Percentiles rank a stretch among this genome's conserved stretches.
Conservation (phyloP, 2,797 vertebrate genomes). For the Aldrovandia affinis region DNA sequence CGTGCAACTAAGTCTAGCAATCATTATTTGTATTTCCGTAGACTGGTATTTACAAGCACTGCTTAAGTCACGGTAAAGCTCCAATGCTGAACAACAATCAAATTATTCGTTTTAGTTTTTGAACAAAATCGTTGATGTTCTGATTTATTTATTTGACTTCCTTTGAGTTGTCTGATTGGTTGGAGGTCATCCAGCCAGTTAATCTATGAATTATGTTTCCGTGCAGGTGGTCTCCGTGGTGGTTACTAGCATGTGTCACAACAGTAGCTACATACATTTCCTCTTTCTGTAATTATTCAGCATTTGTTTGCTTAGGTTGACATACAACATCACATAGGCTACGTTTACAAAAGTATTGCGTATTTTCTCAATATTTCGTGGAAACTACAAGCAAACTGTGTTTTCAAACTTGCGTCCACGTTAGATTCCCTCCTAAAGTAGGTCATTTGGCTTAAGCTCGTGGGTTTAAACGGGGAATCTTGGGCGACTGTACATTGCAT, state of each 20-base stretch:
- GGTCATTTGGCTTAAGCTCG: slow-evolving; percentile 57
- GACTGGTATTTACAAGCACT: background rate
- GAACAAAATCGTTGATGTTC: background rate
- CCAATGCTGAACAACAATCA: background rate
- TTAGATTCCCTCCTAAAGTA: slow-evolving; percentile 49
- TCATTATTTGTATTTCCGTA: background rate
- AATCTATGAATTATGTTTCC: slow-evolving; percentile 25
- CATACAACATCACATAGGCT: too few species aligned
- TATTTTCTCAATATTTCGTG: background rate
- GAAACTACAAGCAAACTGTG: background rate
- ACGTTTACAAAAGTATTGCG: too few species aligned
- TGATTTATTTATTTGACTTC: background rate
- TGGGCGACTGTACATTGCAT: slow-evolving; percentile 27
- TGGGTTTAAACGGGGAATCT: slow-evolving; percentile 32
- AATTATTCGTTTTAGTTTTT: background rate
- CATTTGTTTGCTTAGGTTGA: background rate
- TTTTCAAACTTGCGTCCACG: slow-evolving; percentile 18
- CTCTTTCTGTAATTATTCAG: background rate
- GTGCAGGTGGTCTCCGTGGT: background rate
- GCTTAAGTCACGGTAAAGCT: background rate
- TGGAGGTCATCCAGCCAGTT: slow-evolving; percentile 32
- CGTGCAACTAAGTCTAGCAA: slow-evolving; percentile 9
- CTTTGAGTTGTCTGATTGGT: slow-evolving; percentile 18
- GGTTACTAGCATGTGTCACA: slow-evolving; percentile 37
- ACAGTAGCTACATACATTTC: background rate